Conservation (phyloP, 2,113 vertebrate species). For the Dicentrarchus labrax region DNA sequence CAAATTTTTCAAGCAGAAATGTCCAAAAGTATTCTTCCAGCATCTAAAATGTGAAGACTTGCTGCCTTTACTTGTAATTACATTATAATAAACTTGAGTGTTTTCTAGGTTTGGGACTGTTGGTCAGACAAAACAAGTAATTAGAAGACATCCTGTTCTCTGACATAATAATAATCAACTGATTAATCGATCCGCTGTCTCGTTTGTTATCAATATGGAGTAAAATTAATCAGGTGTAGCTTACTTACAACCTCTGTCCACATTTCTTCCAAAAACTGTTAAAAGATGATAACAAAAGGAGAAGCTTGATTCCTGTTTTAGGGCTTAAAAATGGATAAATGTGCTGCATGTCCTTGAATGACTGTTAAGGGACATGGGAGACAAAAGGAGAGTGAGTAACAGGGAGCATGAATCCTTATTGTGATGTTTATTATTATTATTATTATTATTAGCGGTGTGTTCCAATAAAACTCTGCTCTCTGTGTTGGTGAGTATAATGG, state of each 20-base stretch:
- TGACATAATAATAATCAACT: not conserved
- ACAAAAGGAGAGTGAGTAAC: not conserved
- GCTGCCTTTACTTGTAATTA: not conserved
- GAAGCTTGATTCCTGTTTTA: not conserved
- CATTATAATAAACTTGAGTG: not conserved
- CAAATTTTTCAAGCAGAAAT: not conserved
- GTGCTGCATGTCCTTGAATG: constrained; percentile 48
- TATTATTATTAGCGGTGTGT: constrained; percentile 1
- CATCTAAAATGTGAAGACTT: not conserved
- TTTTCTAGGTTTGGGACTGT: not conserved
- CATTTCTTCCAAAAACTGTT: not conserved
- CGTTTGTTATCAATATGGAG: not conserved
- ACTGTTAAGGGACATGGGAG: constrained; percentile 28
- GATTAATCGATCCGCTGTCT: not conserved
- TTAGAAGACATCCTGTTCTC: not conserved
- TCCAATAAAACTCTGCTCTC: constrained; percentile 20
- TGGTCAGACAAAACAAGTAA: not conserved
- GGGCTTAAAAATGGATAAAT: not conserved
- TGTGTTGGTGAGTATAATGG: constrained; percentile 76
- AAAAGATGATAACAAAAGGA: not conserved
- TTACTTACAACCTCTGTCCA: not conserved
- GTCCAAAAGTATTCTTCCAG: not conserved
- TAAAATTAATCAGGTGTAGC: not conserved
- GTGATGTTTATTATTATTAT: not conserved
- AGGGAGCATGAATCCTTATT: constrained; percentile 17